These are phyloP conservation scores for Taeniopygia guttata DNA, from an alignment of 2,797 vertebrate genomes.

Conservation along the genomic window DNA sequence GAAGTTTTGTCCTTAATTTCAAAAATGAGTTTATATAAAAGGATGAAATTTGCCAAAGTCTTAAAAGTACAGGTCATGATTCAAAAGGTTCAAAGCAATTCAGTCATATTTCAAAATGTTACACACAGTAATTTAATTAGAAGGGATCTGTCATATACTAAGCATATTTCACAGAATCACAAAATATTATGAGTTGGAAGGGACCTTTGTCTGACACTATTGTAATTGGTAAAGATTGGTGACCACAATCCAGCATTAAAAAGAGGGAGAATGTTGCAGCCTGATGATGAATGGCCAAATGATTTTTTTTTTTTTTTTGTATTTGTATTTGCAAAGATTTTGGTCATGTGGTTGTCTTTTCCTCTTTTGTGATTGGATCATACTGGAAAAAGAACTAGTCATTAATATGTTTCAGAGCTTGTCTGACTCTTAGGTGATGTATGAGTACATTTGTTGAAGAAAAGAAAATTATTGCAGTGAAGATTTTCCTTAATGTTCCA, in stretches of 20 bases:
- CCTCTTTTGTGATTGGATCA: background rate
- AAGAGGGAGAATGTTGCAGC: background rate
- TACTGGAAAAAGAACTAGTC: background rate
- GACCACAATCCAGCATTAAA: background rate
- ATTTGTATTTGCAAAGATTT: background rate
- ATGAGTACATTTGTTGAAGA: background rate
- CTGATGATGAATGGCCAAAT: background rate
- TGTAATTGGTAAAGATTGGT: constrained; percentile 18
- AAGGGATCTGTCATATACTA: background rate
- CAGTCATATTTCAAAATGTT: constrained; percentile 1
- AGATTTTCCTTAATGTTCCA: background rate
- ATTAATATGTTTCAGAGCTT: background rate
- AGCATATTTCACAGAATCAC: background rate
- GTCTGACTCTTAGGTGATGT: background rate
- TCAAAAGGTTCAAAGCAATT: background rate
- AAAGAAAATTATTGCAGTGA: background rate
- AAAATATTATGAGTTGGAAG: background rate
- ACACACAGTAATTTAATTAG: background rate
- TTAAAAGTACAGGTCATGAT: background rate
- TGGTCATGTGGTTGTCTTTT: background rate
- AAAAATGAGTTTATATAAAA: background rate
- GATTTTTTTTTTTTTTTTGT: background rate
- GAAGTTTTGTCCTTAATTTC: background rate
- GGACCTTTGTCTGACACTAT: background rate
- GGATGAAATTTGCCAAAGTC: background rate